Percentiles rank a stretch among this genome's conserved stretches.
phyloP scores from a whole-genome alignment of 30 jellyfish, hydroid and myxozoan species.

The Turritopsis dohrnii region DNA sequence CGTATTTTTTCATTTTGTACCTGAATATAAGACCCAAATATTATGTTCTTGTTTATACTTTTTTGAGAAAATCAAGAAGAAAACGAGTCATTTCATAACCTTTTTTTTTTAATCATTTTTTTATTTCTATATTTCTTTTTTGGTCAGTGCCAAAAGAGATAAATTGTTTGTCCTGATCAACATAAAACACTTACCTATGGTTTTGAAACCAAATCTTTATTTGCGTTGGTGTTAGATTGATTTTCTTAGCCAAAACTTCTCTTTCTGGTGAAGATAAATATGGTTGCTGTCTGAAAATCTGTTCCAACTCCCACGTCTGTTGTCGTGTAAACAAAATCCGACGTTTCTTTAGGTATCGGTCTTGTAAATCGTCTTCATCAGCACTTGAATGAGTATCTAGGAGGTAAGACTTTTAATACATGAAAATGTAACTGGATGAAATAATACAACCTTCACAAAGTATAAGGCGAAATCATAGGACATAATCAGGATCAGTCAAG shows the following conservation, averaged over 20 bases:
- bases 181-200: constrained; percentile 47
- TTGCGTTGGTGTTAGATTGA: constrained; percentile 84
- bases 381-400: neutral
- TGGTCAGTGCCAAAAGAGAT: no score
- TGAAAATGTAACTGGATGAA: no score
- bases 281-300: constrained; percentile 75
- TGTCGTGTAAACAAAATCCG: constrained; percentile 70
- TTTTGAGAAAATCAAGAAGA: neutral
- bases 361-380: constrained; percentile 21
- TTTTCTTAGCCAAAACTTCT: constrained; percentile 67
- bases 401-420: neutral
- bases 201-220: constrained; percentile 96
- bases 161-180: neutral
- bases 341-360: constrained; percentile 57
- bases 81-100: neutral
- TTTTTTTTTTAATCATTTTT: no score
- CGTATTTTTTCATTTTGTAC: constrained; percentile 63
- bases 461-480: no score
- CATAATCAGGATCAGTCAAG: no score
- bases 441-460: no score
- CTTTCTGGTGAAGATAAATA: constrained; percentile 89
- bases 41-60: neutral
- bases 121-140: no score
- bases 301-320: constrained; percentile 94
- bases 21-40: neutral